These are phyloP conservation scores for Drosophila orena DNA, from an alignment of 1,140 invertebrate species.

Conservation along the genomic window DNA sequence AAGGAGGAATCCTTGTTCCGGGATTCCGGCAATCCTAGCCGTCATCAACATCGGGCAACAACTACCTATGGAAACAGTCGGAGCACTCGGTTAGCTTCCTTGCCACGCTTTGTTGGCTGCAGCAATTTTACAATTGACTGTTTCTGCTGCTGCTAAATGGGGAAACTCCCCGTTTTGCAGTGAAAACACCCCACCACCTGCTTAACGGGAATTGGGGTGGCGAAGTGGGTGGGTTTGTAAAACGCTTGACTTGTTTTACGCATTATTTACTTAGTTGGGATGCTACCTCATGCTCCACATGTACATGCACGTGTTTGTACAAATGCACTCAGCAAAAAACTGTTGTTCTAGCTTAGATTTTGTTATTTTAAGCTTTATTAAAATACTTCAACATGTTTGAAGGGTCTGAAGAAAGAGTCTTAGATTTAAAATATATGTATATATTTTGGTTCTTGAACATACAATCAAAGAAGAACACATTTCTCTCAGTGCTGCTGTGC, in stretches of 20 bases:
- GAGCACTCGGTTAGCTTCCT: constrained; percentile 41
- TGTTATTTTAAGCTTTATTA: neutral
- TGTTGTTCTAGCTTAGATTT: neutral
- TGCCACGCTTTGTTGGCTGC: constrained; percentile 62
- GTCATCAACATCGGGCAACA: constrained; percentile 48
- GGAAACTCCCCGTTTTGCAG: constrained; percentile 6
- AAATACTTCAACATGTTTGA: neutral
- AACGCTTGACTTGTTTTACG: constrained; percentile 82
- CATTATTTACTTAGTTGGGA: constrained; percentile 80
- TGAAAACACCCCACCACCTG: neutral
- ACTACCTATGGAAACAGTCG: constrained; percentile 24
- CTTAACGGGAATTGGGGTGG: neutral
- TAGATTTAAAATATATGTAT: no score
- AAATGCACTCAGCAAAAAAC: neutral
- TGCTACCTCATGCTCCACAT: constrained; percentile 34
- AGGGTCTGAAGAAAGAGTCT: no score
- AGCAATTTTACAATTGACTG: constrained; percentile 80
- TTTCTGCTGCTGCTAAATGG: constrained; percentile 41
- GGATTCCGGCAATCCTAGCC: constrained; percentile 53
- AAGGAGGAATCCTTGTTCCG: constrained; percentile 17
- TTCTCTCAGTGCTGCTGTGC: constrained; percentile 22
- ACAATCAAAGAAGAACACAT: neutral
- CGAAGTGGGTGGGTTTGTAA: constrained; percentile 56
- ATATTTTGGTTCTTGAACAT: no score
- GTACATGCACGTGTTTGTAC: constrained; percentile 35